Evolutionary conservation across 1,140 invertebrate species (phyloP).

Genomic region (Cotesia typhae): DNA sequence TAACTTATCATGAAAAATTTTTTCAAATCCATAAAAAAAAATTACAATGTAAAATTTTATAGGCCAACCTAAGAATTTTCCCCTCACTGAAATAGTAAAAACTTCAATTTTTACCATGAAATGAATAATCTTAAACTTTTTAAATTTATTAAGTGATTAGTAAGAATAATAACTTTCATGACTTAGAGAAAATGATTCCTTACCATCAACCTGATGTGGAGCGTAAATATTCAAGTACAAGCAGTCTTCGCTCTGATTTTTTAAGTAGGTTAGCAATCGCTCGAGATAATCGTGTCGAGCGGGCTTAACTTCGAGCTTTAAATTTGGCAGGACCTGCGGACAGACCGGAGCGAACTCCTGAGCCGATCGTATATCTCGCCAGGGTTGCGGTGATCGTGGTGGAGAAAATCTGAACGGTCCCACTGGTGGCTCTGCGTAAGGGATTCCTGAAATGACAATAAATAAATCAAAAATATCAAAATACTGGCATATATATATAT

Average conservation of each 20-base stretch:
- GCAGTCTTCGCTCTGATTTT: constrained; percentile 90
- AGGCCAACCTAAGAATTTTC: too few relatives aligned
- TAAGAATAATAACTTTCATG: too few relatives aligned
- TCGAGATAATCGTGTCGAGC: constrained; percentile 76
- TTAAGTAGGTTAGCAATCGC: constrained; percentile 75
- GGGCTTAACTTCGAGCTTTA: constrained; percentile 69
- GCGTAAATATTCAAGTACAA: constrained; percentile 92
- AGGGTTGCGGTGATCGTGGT: constrained; percentile 76
- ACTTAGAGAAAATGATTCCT: constrained; percentile 23
- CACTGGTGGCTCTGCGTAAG: constrained; percentile 90
- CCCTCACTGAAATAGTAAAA: too few relatives aligned
- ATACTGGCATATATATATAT: neutral
- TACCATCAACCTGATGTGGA: constrained; percentile 75
- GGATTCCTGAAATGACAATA: constrained; percentile 72
- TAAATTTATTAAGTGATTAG: too few relatives aligned
- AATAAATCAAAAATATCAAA: neutral
- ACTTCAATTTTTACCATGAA: too few relatives aligned
- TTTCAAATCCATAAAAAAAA: too few relatives aligned
- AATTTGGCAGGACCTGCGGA: constrained; percentile 77
- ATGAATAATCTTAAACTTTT: too few relatives aligned
- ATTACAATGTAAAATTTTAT: too few relatives aligned
- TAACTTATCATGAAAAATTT: too few relatives aligned
- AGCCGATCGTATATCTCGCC: constrained; percentile 76
- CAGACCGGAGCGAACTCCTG: constrained; percentile 84
- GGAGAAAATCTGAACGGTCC: constrained; percentile 87